Conservation (phyloP, 2,113 vertebrate genomes). For the Epinephelus moara region DNA sequence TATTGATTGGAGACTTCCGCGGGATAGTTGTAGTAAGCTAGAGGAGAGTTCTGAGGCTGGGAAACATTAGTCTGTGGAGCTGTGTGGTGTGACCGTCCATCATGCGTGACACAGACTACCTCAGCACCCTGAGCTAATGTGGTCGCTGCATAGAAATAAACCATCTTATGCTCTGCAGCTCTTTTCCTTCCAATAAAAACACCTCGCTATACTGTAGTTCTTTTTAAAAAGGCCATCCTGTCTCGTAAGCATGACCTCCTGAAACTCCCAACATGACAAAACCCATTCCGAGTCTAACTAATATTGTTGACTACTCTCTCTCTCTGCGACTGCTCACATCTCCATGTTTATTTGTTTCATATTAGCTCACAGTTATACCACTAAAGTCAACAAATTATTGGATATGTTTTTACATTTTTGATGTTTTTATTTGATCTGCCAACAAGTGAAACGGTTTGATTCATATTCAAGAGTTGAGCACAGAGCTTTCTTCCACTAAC, state of each 20-base stretch:
- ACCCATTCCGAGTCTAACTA: not conserved
- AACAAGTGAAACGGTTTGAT: slow-evolving; percentile 60
- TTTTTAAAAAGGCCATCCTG: not conserved
- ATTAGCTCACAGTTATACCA: not conserved
- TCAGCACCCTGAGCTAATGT: slow-evolving; percentile 66
- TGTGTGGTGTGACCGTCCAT: slow-evolving; percentile 54
- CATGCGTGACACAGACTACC: slow-evolving; percentile 57
- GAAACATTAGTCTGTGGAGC: slow-evolving; percentile 35
- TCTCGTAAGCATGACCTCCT: slow-evolving; percentile 1
- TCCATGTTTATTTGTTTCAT: not conserved
- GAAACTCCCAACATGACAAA: not conserved
- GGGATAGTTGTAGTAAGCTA: slow-evolving; percentile 37
- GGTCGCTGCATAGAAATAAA: slow-evolving; percentile 50
- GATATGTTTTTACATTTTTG: not conserved
- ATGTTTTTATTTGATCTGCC: slow-evolving; percentile 51
- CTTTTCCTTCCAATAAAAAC: slow-evolving; percentile 16
- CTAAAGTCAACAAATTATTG: not conserved
- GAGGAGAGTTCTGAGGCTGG: slow-evolving; percentile 8
- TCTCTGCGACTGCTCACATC: not conserved
- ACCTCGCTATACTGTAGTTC: not conserved
- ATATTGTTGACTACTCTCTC: not conserved
- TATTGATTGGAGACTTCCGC: slow-evolving; percentile 73
- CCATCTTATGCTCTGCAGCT: slow-evolving; percentile 38
- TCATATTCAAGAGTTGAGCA: slow-evolving; percentile 56
- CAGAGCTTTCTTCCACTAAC: slow-evolving; percentile 60